Evolutionary conservation across 1,140 invertebrate genomes (phyloP).

Genomic region (Anadara kagoshimensis): DNA sequence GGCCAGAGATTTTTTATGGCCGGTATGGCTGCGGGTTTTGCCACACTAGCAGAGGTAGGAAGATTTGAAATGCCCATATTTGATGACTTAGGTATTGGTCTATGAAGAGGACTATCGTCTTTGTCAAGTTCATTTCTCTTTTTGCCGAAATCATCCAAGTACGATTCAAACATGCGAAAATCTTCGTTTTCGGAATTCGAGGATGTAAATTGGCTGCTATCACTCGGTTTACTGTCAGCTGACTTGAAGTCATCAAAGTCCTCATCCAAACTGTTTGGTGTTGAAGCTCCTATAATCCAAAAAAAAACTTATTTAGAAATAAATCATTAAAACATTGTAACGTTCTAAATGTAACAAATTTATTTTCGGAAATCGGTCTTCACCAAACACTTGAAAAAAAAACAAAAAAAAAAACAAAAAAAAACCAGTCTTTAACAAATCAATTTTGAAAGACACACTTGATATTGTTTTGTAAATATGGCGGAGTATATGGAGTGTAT

Average conservation of each 20-base stretch:
- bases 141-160: slow-evolving; percentile 63
- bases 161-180: slow-evolving; percentile 64
- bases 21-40: slow-evolving; percentile 15
- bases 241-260: slow-evolving; percentile 80
- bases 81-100: slow-evolving; percentile 44
- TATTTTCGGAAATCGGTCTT: too few species aligned
- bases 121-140: slow-evolving; percentile 50
- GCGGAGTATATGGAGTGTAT: too few species aligned
- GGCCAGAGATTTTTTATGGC: slow-evolving; percentile 37
- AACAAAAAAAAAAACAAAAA: too few species aligned
- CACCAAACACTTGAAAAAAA: too few species aligned
- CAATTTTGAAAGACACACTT: too few species aligned
- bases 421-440: too few species aligned
- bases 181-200: slow-evolving; percentile 70
- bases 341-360: too few species aligned
- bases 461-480: too few species aligned
- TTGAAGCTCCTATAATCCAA: slow-evolving; percentile 46
- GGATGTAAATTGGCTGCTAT: slow-evolving; percentile 65
- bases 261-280: slow-evolving; percentile 65
- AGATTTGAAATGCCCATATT: slow-evolving; percentile 18
- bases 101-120: slow-evolving; percentile 56
- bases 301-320: not conserved
- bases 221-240: slow-evolving; percentile 68
- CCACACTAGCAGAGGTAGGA: slow-evolving; percentile 13
- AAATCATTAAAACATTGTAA: too few species aligned